Percentiles rank a stretch among this genome's conserved stretches.
Conservation (phyloP, 37 sponge, comb jelly and placozoan species). For the Lycopodina hypogea region DNA sequence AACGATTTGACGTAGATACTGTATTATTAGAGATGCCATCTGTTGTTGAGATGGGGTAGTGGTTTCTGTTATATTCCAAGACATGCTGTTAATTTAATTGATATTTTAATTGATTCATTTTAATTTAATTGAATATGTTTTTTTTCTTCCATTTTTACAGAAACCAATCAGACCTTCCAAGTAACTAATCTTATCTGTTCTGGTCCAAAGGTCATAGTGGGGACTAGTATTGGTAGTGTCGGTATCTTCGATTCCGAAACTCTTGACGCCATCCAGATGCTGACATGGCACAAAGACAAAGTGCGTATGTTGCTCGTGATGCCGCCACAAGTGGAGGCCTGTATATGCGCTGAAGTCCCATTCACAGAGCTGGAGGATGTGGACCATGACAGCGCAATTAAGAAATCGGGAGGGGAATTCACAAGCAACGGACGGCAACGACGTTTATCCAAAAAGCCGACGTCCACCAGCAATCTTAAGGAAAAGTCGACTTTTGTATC, state of each 20-base stretch:
- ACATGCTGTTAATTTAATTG: too few species aligned
- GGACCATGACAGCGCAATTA: neutral
- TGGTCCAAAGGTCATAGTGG: conserved; percentile 34
- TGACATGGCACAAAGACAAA: conserved; percentile 47
- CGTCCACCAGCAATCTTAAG: neutral
- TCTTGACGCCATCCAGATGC: neutral
- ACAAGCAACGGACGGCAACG: neutral
- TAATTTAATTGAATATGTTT: too few species aligned
- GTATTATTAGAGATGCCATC: too few species aligned
- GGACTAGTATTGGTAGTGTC: conserved; percentile 41
- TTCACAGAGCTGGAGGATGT: conserved; percentile 1
- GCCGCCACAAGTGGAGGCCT: conserved; percentile 42
- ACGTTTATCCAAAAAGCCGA: neutral
- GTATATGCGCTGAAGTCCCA: conserved; percentile 65
- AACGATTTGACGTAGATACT: too few species aligned
- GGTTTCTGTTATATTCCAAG: too few species aligned
- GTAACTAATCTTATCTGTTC: conserved; percentile 32
- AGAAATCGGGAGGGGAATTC: neutral
- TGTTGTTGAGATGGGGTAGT: too few species aligned
- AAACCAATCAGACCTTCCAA: conserved; percentile 12
- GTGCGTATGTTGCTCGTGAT: conserved; percentile 58
- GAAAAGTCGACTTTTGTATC: neutral
- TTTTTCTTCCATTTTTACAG: conserved; percentile 4
- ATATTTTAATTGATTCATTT: too few species aligned
- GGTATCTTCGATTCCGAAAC: conserved; percentile 41